Conservation (phyloP, 2,113 vertebrate species). For the Elgaria multicarinata region DNA sequence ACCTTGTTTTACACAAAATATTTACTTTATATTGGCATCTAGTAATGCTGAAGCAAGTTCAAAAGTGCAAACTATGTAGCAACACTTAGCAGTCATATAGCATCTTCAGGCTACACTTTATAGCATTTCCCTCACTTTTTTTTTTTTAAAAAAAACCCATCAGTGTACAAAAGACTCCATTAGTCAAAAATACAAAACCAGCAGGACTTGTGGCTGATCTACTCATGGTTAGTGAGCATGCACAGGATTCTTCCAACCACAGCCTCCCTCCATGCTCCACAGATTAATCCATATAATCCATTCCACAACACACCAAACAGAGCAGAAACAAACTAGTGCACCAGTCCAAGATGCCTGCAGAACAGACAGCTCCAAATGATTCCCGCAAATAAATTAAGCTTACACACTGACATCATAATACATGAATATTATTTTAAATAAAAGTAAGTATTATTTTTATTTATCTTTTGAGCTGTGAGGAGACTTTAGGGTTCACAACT, state of each 20-base stretch:
- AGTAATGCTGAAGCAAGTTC: no score
- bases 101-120: no score
- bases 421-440: not conserved
- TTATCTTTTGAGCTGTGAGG: not conserved
- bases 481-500: not conserved
- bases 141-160: no score
- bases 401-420: not conserved
- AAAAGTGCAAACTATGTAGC: no score
- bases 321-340: conserved; percentile 14
- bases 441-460: conserved; percentile 1
- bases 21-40: no score
- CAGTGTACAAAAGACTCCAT: no score
- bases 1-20: no score
- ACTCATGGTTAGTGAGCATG: no score
- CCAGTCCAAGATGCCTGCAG: conserved; percentile 1
- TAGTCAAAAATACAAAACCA: no score
- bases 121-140: no score
- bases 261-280: conserved; percentile 3
- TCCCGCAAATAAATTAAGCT: conserved; percentile 1
- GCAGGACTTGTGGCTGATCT: no score
- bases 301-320: conserved; percentile 26
- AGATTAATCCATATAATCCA: conserved; percentile 34
- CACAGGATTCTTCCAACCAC: conserved; percentile 7
- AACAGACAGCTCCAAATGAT: not conserved
- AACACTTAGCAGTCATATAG: no score